A percentile compares a stretch with the other conserved stretches of the same genome.
Evolutionary conservation across 2,888 invertebrate species (phyloP).

Genomic region (Alviniconcha strummeri): DNA sequence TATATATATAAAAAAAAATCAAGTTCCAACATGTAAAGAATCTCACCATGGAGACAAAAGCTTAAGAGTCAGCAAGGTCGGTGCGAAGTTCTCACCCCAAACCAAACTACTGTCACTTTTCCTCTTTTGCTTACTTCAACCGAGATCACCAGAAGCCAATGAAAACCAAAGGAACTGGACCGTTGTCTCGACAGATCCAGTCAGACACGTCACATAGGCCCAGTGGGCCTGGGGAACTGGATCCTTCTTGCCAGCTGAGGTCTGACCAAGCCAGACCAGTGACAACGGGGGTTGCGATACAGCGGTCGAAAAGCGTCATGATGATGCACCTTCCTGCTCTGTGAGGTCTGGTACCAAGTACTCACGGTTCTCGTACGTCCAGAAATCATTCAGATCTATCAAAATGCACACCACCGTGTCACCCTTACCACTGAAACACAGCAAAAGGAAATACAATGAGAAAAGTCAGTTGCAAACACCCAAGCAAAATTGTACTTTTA

Average conservation of each 20-base stretch:
- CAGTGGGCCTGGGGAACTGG: too few species aligned
- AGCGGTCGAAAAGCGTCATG: not conserved
- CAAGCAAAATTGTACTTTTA: too few species aligned
- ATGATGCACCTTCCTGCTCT: constrained; percentile 59
- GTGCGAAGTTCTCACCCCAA: too few species aligned
- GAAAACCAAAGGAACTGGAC: not conserved
- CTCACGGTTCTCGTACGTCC: constrained; percentile 96
- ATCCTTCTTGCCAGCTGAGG: not conserved
- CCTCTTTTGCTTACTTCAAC: not conserved
- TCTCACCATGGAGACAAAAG: too few species aligned
- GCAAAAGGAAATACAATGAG: too few species aligned
- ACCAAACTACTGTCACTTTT: too few species aligned
- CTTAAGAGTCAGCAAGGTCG: too few species aligned
- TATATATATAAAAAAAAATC: too few species aligned
- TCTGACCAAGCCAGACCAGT: not conserved
- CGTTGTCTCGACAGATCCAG: too few species aligned
- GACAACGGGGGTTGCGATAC: not conserved
- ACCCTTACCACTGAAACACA: constrained; percentile 86
- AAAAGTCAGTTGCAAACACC: too few species aligned
- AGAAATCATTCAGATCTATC: constrained; percentile 96
- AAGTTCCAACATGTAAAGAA: too few species aligned
- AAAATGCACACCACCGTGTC: constrained; percentile 95
- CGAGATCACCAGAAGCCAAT: not conserved
- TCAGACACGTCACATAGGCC: too few species aligned
- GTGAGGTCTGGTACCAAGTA: constrained; percentile 71